Base-by-base conservation (phyloP, 2,888 invertebrate genomes). In the Parthenolecanium corni region DNA sequence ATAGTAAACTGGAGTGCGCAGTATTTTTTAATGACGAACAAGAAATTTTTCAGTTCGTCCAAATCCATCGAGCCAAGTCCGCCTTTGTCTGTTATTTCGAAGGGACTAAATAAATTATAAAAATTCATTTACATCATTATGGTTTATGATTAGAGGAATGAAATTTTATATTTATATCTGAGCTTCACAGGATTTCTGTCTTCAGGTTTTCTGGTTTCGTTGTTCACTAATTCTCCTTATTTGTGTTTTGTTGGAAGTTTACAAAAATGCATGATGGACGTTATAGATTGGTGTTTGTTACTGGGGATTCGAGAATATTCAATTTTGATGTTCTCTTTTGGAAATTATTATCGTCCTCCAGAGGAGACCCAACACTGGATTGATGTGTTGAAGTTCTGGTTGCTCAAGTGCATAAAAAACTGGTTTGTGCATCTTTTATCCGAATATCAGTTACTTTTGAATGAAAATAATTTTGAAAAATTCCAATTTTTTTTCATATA, bases 341-440 rank as follows among this genome's bases (percentile, higher is more conserved):
- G 63, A 25, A 63, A 63, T 54, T 63, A 63, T 21, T 3, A 63
- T 44, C 52, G 63, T 14, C 63, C 63, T 4, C 46, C 44, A 24
- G 63, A 63, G 16, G 63, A 63, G 46, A 53, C 53, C 9, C 21
- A 36, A n/a, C 63, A 63, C 16, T 63, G 63, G 63, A 21, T 63
- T 11, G 38, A 52, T 14, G 63, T 63, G 16, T 23, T 63, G 38
- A 63, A 46, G 36, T 31, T 63, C 9, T 63, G 54, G 53, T 38
- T 63, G 20, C 16, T 21, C 11, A 63, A 63, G 23, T 54, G 46
- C 12, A 63, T 63, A 44, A 47, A 44, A 25, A 53, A 63, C 54
- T 63, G 63, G 63, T 61, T 36, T 38, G 40, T 16, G 20, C 14
- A 16, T 14, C 18, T 42, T 18, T 9, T 9, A 5, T 42, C 4